These are phyloP conservation scores for Branchipolynoe longqiensis DNA, from an alignment of 2,888 invertebrate genomes.

Conservation along the genomic window DNA sequence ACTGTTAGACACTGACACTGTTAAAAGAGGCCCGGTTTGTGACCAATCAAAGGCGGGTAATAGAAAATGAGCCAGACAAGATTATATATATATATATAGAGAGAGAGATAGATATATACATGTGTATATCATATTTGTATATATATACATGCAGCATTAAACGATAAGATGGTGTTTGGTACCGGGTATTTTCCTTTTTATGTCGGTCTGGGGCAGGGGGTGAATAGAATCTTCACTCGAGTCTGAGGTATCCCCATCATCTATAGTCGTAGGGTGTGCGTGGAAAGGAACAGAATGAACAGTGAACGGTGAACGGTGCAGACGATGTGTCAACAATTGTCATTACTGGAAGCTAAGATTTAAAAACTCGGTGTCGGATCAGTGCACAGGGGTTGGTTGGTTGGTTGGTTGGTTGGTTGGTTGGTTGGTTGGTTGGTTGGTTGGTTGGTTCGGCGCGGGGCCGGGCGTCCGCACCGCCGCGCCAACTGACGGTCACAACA, in stretches of 20 bases:
- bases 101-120: slow-evolving; percentile 40
- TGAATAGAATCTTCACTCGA: slow-evolving; percentile 63
- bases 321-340: slow-evolving; percentile 35
- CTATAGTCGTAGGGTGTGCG: slow-evolving; percentile 50
- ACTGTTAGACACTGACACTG: not conserved
- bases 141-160: slow-evolving; percentile 55
- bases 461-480: too few species aligned
- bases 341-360: slow-evolving; percentile 30
- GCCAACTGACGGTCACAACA: too few species aligned
- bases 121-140: slow-evolving; percentile 53
- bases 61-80: slow-evolving; percentile 40
- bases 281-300: slow-evolving; percentile 57
- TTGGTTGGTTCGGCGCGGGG: too few species aligned
- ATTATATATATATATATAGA: slow-evolving; percentile 36
- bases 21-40: not conserved
- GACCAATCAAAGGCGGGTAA: not conserved
- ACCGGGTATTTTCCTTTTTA: slow-evolving; percentile 57
- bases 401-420: too few species aligned
- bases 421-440: too few species aligned
- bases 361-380: slow-evolving; percentile 39
- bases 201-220: slow-evolving; percentile 56
- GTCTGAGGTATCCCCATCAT: slow-evolving; percentile 64
- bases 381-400: slow-evolving; percentile 23
- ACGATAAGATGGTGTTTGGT: slow-evolving; percentile 52
- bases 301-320: slow-evolving; percentile 40